Conservation (phyloP, 2,888 invertebrate genomes). For the Apamea monoglypha region DNA sequence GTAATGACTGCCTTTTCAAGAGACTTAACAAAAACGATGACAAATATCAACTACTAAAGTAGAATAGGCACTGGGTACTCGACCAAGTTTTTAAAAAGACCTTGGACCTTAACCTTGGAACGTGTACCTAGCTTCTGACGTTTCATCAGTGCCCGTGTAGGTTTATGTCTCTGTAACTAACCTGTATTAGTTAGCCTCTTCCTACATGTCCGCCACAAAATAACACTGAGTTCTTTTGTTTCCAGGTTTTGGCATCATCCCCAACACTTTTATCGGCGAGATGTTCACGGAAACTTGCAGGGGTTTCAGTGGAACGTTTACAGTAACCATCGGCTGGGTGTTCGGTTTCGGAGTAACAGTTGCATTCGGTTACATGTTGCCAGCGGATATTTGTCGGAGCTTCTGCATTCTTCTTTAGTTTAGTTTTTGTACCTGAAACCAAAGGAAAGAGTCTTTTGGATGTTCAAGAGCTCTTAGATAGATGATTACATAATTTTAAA, state of each 20-base stretch:
- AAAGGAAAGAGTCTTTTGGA: constrained; percentile 72
- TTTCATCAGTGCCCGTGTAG: too few species aligned
- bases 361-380: constrained; percentile 69
- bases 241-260: constrained; percentile 74
- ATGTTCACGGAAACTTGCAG: constrained; percentile 73
- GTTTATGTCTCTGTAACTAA: too few species aligned
- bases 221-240: too few species aligned
- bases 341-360: constrained; percentile 71
- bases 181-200: too few species aligned
- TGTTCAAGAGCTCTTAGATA: constrained; percentile 69
- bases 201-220: too few species aligned
- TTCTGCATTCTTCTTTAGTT: constrained; percentile 64
- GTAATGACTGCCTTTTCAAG: too few species aligned
- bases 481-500: constrained; percentile 35
- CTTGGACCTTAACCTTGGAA: too few species aligned
- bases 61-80: too few species aligned
- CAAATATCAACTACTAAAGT: too few species aligned
- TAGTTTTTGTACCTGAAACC: constrained; percentile 73
- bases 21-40: too few species aligned
- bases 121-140: too few species aligned
- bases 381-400: constrained; percentile 66
- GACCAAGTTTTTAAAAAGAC: too few species aligned
- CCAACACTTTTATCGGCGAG: constrained; percentile 71
- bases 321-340: constrained; percentile 66
- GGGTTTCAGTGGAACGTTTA: constrained; percentile 70